phyloP scores from a whole-genome alignment of 2,113 vertebrate genomes.

The Callaeas wilsoni region DNA sequence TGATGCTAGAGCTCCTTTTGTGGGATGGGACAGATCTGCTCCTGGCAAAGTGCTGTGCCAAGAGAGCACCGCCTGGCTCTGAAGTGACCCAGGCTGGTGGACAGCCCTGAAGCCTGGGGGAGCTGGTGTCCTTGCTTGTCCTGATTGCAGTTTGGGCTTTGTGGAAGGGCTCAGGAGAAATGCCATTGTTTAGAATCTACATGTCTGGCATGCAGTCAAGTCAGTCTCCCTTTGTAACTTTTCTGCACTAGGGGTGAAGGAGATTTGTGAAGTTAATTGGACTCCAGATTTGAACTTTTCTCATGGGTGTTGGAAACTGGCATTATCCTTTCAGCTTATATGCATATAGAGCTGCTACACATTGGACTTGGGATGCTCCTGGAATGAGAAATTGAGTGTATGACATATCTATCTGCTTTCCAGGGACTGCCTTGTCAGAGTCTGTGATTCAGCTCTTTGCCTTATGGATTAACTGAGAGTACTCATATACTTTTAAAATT shows the following conservation, averaged over 20 bases:
- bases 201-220: background rate
- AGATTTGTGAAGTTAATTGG: background rate
- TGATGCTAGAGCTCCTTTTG: background rate
- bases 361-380: background rate
- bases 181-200: background rate
- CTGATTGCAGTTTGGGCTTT: background rate
- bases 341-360: background rate
- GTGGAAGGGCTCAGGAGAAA: background rate
- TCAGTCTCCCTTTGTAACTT: background rate
- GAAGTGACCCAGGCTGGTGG: background rate
- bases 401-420: conserved; percentile 36
- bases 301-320: background rate
- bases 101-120: background rate
- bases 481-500: background rate
- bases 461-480: conserved; percentile 43
- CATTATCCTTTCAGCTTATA: background rate
- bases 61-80: background rate
- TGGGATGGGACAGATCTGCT: background rate
- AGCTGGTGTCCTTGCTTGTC: background rate
- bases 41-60: background rate
- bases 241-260: background rate
- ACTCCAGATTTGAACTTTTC: background rate
- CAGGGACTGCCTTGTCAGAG: conserved; percentile 42
- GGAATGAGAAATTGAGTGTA: background rate
- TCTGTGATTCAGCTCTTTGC: conserved; percentile 52